Conservation (phyloP, 1,140 invertebrate genomes). For the Ostrea edulis region DNA sequence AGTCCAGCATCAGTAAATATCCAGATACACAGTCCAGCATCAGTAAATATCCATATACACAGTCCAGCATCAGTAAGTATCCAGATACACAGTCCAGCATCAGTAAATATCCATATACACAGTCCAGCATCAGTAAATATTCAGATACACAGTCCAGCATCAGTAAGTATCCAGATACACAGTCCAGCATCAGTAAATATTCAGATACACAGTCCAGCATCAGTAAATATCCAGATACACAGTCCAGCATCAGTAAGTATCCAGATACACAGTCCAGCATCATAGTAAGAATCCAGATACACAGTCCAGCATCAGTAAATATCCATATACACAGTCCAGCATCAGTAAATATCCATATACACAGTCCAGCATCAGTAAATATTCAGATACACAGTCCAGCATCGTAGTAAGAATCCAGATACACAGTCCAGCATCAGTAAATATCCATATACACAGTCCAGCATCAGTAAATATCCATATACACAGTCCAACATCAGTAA, state of each 20-base stretch:
- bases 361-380: not conserved
- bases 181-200: not conserved
- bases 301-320: not conserved
- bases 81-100: not conserved
- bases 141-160: slow-evolving; percentile 1
- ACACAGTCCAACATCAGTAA: not conserved
- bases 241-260: not conserved
- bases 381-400: slow-evolving; percentile 1
- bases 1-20: not conserved
- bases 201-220: slow-evolving; percentile 1
- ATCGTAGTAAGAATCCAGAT: slow-evolving; percentile 1
- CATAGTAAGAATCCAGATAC: not conserved
- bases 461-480: not conserved
- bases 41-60: not conserved
- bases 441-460: not conserved
- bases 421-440: not conserved
- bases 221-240: slow-evolving; percentile 2
- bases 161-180: slow-evolving; percentile 2
- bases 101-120: not conserved
- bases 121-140: not conserved
- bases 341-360: not conserved
- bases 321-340: not conserved
- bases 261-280: not conserved
- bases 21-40: not conserved
- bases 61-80: not conserved